Percentiles rank a stretch among this genome's conserved stretches.
Evolutionary conservation across 1,140 invertebrate species (phyloP).

Genomic region (Riptortus pedestris): DNA sequence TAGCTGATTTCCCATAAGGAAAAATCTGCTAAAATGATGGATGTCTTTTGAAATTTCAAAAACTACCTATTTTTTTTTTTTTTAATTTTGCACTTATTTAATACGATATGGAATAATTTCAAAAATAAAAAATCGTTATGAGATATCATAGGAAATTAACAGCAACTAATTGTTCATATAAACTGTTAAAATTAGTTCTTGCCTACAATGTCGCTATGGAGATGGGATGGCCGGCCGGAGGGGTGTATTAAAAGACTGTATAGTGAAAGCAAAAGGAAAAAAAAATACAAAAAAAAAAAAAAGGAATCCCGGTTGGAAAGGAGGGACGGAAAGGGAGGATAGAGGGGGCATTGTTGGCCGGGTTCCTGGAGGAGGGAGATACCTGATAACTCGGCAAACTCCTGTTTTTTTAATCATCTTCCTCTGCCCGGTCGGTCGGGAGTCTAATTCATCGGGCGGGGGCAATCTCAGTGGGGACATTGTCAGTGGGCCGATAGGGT

Average conservation of each 20-base stretch:
- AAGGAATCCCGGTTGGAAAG: no score
- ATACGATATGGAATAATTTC: no score
- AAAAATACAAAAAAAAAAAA: not conserved
- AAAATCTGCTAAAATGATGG: no score
- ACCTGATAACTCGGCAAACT: slow-evolving; percentile 6
- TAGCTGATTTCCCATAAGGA: no score
- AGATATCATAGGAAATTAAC: no score
- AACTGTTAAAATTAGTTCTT: not conserved
- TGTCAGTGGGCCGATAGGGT: no score
- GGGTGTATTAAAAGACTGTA: slow-evolving; percentile 8
- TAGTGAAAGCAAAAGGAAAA: not conserved
- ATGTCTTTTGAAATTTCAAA: no score
- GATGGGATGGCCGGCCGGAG: not conserved
- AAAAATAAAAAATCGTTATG: no score
- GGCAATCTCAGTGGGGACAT: slow-evolving; percentile 2
- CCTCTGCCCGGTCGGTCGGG: not conserved
- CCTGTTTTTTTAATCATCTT: slow-evolving; percentile 8
- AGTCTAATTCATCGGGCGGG: not conserved
- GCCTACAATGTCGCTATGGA: not conserved
- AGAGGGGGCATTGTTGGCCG: slow-evolving; percentile 1
- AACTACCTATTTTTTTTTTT: no score
- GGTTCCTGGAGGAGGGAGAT: not conserved
- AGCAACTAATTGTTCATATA: no score
- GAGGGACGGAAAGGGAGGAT: no score
- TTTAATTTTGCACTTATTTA: no score